Base-by-base conservation (phyloP, 2,113 vertebrate species). In the Hemibagrus wyckioides region DNA sequence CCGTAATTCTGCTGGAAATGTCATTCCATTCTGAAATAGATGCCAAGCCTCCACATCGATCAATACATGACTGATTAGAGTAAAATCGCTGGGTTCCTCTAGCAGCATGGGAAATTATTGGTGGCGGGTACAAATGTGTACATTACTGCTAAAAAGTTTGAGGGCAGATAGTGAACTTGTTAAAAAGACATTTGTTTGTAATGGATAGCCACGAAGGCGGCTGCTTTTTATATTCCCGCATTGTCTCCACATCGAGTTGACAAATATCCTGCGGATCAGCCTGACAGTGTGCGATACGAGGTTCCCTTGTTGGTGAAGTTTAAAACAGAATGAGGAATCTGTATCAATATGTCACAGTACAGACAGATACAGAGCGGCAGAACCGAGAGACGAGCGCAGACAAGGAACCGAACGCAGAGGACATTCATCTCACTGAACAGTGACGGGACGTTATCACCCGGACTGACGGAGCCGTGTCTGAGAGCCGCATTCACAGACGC, bases 401-500 rank as follows among this genome's bases (percentile, higher is more conserved):
- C 89, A 82, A 56, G 80, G 63, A 65, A 52, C 87, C 87, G 82
- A 65, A 15, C 48, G 13, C 77, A 71, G 33, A 54, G 85, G n/a
- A 88, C 75, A 89, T 88, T 73, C 90, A 87, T 89, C 87, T 84
- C 67, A 87, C 82, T 75, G 85, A 21, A 56, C 91, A 91, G 88
- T 93, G 92, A 92, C 91, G 90, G 91, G 90, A 85, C 79, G 85
- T 90, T 91, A 93, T 94, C 90, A 92, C 92, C 86, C 92, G 80
- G 67, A 90, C 87, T 92, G 92, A 91, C 86, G 92, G 91, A 83
- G 90, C 11, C 28, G 76, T 76, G 63, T 87, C 82, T 73, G n/a
- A 80, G 63, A 79, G 65, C 48, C 23, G 50, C 19, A 23, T 56
- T 54, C 77, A 30, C 50, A 80, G 50, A 33, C 50, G 8, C 1